Evolutionary conservation across 35 echinoderm and acorn worm genomes (phyloP).

Genomic region (Diadema setosum): DNA sequence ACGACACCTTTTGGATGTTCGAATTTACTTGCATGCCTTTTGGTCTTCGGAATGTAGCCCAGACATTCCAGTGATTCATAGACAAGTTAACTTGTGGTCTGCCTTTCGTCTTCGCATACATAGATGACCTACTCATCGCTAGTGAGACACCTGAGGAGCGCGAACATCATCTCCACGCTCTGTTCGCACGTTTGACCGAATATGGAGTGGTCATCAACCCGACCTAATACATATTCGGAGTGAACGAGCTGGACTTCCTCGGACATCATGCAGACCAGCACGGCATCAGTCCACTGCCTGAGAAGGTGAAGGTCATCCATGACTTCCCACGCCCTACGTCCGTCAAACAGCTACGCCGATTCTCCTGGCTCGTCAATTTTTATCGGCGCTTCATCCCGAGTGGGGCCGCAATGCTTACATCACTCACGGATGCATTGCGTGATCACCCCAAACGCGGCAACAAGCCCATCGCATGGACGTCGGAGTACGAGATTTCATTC

Average conservation of each 20-base stretch:
- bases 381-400: constrained; percentile 32
- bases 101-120: constrained; percentile 37
- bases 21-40: constrained; percentile 59
- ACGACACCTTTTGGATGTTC: constrained; percentile 57
- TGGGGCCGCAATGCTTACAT: neutral
- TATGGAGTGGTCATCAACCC: constrained; percentile 50
- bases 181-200: constrained; percentile 7
- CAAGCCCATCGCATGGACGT: neutral
- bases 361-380: constrained; percentile 44
- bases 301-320: neutral
- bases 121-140: constrained; percentile 68
- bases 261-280: constrained; percentile 8
- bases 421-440: constrained; percentile 21
- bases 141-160: constrained; percentile 18
- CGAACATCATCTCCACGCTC: neutral
- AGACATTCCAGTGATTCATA: constrained; percentile 66
- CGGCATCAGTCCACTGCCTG: constrained; percentile 2
- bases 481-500: neutral
- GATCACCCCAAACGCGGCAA: neutral
- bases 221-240: constrained; percentile 36
- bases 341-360: constrained; percentile 17
- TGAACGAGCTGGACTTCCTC: no score
- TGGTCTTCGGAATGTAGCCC: constrained; percentile 26
- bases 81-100: constrained; percentile 12
- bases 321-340: constrained; percentile 37